These are phyloP conservation scores for Ypsolopha scabrella DNA, from an alignment of 2,888 invertebrate species.

Conservation along the genomic window DNA sequence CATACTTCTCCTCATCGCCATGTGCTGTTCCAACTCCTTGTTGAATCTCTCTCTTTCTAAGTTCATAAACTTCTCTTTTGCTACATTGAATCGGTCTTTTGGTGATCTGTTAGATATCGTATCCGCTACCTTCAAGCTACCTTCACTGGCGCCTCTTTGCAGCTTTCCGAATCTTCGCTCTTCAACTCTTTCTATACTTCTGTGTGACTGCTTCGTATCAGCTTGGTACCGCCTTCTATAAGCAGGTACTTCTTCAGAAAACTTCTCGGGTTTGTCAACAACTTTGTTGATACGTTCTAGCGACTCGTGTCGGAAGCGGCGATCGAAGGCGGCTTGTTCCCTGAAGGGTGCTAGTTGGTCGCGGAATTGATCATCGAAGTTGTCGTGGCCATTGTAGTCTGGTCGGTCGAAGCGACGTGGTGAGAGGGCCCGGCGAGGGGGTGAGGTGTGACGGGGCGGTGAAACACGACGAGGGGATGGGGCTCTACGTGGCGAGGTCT, in stretches of 20 bases:
- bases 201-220: constrained; percentile 55
- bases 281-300: constrained; percentile 38
- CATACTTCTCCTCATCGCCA: constrained; percentile 63
- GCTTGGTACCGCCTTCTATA: constrained; percentile 65
- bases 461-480: constrained; percentile 23
- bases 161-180: constrained; percentile 58
- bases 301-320: constrained; percentile 57
- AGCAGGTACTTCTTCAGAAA: constrained; percentile 37
- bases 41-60: constrained; percentile 79
- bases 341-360: constrained; percentile 54
- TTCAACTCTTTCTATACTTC: constrained; percentile 55
- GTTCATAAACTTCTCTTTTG: constrained; percentile 86
- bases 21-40: constrained; percentile 65
- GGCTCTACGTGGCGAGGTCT: constrained; percentile 35
- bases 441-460: constrained; percentile 23
- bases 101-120: constrained; percentile 54
- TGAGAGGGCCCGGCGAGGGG: constrained; percentile 28
- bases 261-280: constrained; percentile 46
- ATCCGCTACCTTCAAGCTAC: constrained; percentile 53
- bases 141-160: constrained; percentile 54
- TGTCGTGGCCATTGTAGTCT: constrained; percentile 31
- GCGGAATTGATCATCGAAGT: constrained; percentile 31
- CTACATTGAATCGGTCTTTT: constrained; percentile 85
- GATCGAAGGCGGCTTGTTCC: constrained; percentile 44
- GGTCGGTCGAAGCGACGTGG: constrained; percentile 23